phyloP scores from a whole-genome alignment of 1,140 invertebrate genomes.

The Dendroctonus ponderosae region DNA sequence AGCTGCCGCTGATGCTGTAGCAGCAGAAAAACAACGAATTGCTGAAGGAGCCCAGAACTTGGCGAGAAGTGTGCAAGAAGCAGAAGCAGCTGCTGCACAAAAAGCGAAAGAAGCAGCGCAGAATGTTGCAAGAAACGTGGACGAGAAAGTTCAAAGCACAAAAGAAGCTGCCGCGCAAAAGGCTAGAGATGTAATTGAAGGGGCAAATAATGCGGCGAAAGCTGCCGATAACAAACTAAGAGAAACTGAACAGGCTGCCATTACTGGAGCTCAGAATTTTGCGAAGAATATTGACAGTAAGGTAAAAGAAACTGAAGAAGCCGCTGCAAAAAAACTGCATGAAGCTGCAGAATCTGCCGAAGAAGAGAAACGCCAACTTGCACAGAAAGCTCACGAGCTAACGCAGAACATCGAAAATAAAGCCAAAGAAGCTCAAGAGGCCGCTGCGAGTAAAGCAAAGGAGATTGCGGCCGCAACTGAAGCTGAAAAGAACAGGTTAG shows the following conservation, averaged over 20 bases:
- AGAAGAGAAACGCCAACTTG: constrained; percentile 5
- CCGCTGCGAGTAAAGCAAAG: constrained; percentile 8
- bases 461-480: neutral
- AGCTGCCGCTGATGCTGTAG: constrained; percentile 22
- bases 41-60: constrained; percentile 24
- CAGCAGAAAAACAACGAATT: constrained; percentile 21
- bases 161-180: constrained; percentile 19
- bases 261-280: constrained; percentile 28
- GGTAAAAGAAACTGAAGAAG: constrained; percentile 17
- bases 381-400: neutral
- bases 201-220: constrained; percentile 15
- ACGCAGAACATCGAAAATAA: constrained; percentile 17
- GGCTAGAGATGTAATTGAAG: constrained; percentile 6
- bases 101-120: constrained; percentile 25
- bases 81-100: constrained; percentile 18
- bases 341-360: constrained; percentile 15
- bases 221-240: constrained; percentile 20
- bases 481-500: neutral
- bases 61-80: constrained; percentile 20
- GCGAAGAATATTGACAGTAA: constrained; percentile 31
- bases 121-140: constrained; percentile 27
- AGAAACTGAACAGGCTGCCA: neutral
- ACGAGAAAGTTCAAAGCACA: constrained; percentile 30
- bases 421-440: constrained; percentile 11
- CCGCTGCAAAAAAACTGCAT: neutral